Conservation (phyloP, 2,797 vertebrate species). For the Protosalanx chinensis region DNA sequence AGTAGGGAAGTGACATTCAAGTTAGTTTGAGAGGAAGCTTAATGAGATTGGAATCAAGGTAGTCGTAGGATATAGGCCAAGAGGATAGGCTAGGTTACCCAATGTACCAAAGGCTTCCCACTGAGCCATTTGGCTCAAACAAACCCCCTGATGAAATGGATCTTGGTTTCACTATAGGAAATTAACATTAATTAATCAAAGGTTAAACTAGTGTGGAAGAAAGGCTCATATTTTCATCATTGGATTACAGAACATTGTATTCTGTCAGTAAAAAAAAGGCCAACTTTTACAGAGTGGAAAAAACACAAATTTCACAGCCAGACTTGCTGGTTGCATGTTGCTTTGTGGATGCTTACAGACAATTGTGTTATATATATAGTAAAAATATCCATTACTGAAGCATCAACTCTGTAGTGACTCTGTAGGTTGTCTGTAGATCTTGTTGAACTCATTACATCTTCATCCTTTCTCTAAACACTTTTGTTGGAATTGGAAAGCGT, state of each 20-base stretch:
- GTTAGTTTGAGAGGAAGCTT: conserved; percentile 30
- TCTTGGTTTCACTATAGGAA: conserved; percentile 8
- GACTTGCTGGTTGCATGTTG: too few relatives aligned
- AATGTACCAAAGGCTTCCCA: conserved; percentile 14
- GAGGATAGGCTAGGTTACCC: conserved; percentile 33
- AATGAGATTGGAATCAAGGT: conserved; percentile 44
- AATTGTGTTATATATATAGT: too few relatives aligned
- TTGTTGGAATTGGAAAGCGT: neutral
- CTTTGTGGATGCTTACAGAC: too few relatives aligned
- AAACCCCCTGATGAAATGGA: conserved; percentile 39
- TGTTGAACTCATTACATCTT: too few relatives aligned
- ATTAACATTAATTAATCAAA: conserved; percentile 11
- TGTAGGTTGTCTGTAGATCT: too few relatives aligned
- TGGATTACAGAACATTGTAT: neutral
- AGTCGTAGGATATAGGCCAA: conserved; percentile 20
- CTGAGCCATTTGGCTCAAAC: conserved; percentile 25
- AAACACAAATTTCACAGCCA: too few relatives aligned
- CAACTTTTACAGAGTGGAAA: too few relatives aligned
- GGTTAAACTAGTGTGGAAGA: neutral
- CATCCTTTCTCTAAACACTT: neutral
- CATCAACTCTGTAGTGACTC: too few relatives aligned
- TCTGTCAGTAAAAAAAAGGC: neutral
- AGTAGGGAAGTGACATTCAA: conserved; percentile 40
- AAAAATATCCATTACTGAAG: too few relatives aligned
- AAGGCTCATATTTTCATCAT: neutral